Percentiles rank a stretch among this genome's conserved stretches.
phyloP scores from a whole-genome alignment of 1,140 invertebrate genomes.

The Nautilus pompilius region DNA sequence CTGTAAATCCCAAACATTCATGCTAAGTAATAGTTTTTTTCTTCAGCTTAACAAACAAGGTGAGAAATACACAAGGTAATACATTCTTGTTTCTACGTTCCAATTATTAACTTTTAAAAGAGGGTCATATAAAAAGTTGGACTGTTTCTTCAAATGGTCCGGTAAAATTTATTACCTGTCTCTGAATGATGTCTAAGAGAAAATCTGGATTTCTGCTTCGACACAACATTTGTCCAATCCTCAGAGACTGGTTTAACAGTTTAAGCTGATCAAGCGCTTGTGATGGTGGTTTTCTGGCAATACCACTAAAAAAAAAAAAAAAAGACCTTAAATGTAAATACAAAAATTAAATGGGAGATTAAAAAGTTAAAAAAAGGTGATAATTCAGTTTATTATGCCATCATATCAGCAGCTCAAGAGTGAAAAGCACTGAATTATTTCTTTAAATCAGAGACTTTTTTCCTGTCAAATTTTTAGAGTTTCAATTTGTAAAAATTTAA shows the following conservation, averaged over 20 bases:
- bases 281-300: constrained; percentile 74
- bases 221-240: constrained; percentile 87
- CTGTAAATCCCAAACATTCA: too few species aligned
- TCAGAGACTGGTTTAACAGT: constrained; percentile 71
- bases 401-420: neutral
- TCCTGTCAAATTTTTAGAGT: too few species aligned
- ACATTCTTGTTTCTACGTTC: too few species aligned
- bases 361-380: neutral
- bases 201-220: constrained; percentile 87
- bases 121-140: neutral
- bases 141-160: neutral
- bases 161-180: constrained; percentile 60
- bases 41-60: too few species aligned
- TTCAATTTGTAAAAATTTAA: too few species aligned
- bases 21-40: too few species aligned
- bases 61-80: too few species aligned
- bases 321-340: too few species aligned
- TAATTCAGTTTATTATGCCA: neutral
- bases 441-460: neutral
- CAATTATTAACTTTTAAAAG: too few species aligned
- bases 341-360: too few species aligned
- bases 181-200: constrained; percentile 86
- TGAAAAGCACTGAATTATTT: neutral
- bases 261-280: constrained; percentile 78
- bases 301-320: constrained; percentile 60